A percentile compares a stretch with the other conserved stretches of the same genome.
phyloP scores from a whole-genome alignment of 2,113 vertebrate genomes.

The Numenius arquata region DNA sequence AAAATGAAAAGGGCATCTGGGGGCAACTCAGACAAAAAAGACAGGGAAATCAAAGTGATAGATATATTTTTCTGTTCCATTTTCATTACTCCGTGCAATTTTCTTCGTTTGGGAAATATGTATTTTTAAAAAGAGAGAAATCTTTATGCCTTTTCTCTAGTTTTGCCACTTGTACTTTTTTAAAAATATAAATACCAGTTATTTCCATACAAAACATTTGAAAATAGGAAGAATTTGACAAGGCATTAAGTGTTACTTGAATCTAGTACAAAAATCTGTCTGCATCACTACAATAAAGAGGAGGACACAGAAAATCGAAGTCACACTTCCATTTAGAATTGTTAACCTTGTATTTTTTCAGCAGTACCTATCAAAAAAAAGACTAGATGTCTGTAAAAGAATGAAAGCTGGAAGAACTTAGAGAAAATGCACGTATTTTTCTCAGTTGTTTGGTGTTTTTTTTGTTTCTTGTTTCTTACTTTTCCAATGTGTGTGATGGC shows the following conservation, averaged over 20 bases:
- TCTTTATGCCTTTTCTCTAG: neutral
- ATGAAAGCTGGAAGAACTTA: neutral
- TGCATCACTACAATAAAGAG: neutral
- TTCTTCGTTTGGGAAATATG: neutral
- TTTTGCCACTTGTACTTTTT: neutral
- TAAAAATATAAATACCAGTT: neutral
- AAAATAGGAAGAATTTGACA: neutral
- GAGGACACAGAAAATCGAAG: neutral
- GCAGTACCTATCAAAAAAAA: neutral
- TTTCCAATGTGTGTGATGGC: neutral
- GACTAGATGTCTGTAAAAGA: neutral
- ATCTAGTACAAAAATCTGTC: neutral
- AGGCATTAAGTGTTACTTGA: neutral
- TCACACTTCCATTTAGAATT: neutral
- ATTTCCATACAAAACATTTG: neutral
- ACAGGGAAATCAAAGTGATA: neutral
- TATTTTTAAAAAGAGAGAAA: neutral
- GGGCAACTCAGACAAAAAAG: slow-evolving; percentile 12
- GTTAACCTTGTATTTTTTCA: neutral
- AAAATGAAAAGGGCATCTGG: neutral
- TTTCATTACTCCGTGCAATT: neutral
- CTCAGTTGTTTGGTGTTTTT: neutral
- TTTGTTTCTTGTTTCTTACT: neutral
- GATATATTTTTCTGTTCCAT: neutral
- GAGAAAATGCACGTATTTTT: neutral